Evolutionary conservation across 2,888 invertebrate genomes (phyloP), one percentile per base, ranked within the genome.

Genomic region (Anorthoa munda): DNA sequence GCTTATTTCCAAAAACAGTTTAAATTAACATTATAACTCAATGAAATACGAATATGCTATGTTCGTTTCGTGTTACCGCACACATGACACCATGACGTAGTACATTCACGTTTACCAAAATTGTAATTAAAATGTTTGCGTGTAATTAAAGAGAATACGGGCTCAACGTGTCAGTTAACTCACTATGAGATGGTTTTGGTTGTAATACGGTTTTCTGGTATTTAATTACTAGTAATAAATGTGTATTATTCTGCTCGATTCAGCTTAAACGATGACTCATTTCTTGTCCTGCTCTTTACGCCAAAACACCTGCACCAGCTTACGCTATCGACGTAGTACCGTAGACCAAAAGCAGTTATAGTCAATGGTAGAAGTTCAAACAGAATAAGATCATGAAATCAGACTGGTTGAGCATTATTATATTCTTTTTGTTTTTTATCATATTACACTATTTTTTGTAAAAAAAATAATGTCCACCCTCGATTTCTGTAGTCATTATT

Each of bases 101-200:
- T 61, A 73, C 31, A 67, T 70, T 71, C 66, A 45, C 60, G 71
- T 72, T 82, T 76, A 68, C 55, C 55, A 56, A 76, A 66, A 39
- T 50, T 64, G 66, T 77, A 72, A 82, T 82, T 80, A 77, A 82
- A 76, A 80, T 74, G 73, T 77, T 83, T 83, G 80, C 59, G 63
- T 51, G 69, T 77, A 80, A 83, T 82, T 83, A 69, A 72, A 80
- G 66, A 55, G 69, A 48, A 83, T 69, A 76, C 67, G 56, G 67
- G 56, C 68, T 68, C 45, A 64, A 68, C 51, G 13, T 48, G 61
- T 60, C 66, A 69, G 55, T 59, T 26, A 56, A 53, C 55, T 72
- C 50, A 51, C 31, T 53, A 23, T 46, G 46, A 73, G 69, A 69
- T 63, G 68, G 68, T 63, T 80, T 61, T 59, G 46, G 55, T 61